Evolutionary conservation across 2,113 vertebrate species (phyloP), one percentile per base, ranked within the genome.

Genomic region (Strigops habroptila): DNA sequence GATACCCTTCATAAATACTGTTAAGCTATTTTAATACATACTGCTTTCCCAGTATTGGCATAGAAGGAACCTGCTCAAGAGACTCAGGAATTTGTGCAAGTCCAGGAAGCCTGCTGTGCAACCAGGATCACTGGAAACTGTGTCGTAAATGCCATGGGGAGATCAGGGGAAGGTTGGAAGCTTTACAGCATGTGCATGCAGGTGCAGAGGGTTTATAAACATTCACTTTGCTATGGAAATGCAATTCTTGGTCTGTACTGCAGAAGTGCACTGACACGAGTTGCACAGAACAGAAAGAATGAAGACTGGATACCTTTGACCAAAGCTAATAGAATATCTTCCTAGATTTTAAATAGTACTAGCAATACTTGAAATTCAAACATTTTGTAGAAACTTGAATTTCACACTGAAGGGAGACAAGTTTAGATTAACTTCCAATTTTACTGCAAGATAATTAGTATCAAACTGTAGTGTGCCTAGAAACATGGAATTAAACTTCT

Each of bases 181-280:
- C 65, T 82, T 48, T 53, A 70, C 43, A 84, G 41, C 19, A 18
- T 0, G 1, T 22, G 33, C 33, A 64, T 0, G 0, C 28, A 91
- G 35, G 62, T 71, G 35, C 39, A 44, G 41, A 82, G 18, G 3
- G 30, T 1, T 60, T 70, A 30, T 27, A 82, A 93, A 85, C 9
- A 5, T 35, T 84, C 9, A 31, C 48, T 88, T 63, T 33, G 11
- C 59, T 48, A 59, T 9, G 46, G 65, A 82, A 93, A 94, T 37
- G 6, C 23, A 71, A 18, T 10, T 51, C 27, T 49, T 48, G 4
- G 8, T 27, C 27, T 51, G 25, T 33, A 74, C 31, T 1, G 1
- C 52, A 31, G 22, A 82, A 82, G 3, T 28, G 53, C 52, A 69
- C 1, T 65, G 48, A 68, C 27, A 18, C 8, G 49, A 94, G 49